These are phyloP conservation scores for Agrotis ipsilon DNA, from an alignment of 2,888 invertebrate species.

Conservation along the genomic window DNA sequence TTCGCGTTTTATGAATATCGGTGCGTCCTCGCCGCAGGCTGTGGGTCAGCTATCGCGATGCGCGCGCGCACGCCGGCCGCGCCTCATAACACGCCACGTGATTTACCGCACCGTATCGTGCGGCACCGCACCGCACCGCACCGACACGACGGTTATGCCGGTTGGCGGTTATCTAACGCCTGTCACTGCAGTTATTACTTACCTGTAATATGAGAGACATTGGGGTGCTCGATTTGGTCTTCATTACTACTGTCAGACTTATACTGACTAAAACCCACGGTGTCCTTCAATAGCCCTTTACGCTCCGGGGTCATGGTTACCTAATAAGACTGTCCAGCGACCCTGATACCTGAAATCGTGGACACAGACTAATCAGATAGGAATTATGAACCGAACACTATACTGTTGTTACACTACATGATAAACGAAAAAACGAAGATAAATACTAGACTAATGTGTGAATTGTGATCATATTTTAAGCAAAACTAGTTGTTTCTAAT, in stretches of 20 bases:
- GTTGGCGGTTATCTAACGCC: constrained; percentile 48
- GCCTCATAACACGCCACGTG: constrained; percentile 49
- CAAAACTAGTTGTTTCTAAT: no score
- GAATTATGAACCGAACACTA: no score
- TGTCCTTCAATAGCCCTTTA: no score
- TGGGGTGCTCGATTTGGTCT: constrained; percentile 2
- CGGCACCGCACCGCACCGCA: constrained; percentile 45
- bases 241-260: background rate
- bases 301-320: no score
- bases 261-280: no score
- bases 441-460: no score
- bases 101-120: constrained; percentile 46
- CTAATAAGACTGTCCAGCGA: no score
- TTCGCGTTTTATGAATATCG: constrained; percentile 43
- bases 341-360: no score
- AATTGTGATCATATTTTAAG: no score
- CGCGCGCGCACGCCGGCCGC: constrained; percentile 62
- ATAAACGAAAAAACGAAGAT: no score
- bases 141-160: constrained; percentile 43
- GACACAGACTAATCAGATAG: no score
- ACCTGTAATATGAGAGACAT: constrained; percentile 20
- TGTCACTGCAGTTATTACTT: constrained; percentile 49
- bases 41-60: constrained; percentile 69
- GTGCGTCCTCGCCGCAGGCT: constrained; percentile 73
- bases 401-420: no score